These are phyloP conservation scores for Epizoanthus ramosus DNA, from an alignment of 92 coral and sea anemone species.

Conservation along the genomic window DNA sequence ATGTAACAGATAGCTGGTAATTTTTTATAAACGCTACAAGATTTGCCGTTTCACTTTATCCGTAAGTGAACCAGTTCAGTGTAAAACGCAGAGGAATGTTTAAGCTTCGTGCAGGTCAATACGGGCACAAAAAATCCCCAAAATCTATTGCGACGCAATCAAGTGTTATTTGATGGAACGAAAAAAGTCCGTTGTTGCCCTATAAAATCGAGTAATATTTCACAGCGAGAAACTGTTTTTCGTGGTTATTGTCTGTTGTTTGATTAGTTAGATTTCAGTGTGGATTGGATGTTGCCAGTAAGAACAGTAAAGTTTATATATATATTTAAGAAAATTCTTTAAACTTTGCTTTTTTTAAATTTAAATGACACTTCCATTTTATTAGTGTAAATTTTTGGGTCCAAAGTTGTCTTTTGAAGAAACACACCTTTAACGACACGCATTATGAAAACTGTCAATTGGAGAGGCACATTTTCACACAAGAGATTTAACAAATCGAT, in stretches of 20 bases:
- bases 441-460: too few species aligned
- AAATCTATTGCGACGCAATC: too few species aligned
- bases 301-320: background rate
- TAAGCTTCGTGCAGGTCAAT: too few species aligned
- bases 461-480: background rate
- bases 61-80: too few species aligned
- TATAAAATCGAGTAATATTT: too few species aligned
- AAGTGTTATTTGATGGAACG: too few species aligned
- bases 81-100: too few species aligned
- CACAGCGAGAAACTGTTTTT: too few species aligned
- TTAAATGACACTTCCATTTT: background rate
- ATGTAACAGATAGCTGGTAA: background rate
- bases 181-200: too few species aligned
- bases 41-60: background rate
- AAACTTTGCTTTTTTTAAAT: constrained; percentile 13
- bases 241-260: too few species aligned
- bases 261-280: background rate
- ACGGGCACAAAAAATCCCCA: too few species aligned
- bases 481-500: background rate
- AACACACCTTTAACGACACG: background rate
- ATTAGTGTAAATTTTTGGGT: background rate
- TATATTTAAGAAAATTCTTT: background rate
- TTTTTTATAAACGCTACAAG: background rate
- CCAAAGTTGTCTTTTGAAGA: background rate
- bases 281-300: background rate